phyloP scores from a whole-genome alignment of 1,140 invertebrate species.

The Heterodera carotae region DNA sequence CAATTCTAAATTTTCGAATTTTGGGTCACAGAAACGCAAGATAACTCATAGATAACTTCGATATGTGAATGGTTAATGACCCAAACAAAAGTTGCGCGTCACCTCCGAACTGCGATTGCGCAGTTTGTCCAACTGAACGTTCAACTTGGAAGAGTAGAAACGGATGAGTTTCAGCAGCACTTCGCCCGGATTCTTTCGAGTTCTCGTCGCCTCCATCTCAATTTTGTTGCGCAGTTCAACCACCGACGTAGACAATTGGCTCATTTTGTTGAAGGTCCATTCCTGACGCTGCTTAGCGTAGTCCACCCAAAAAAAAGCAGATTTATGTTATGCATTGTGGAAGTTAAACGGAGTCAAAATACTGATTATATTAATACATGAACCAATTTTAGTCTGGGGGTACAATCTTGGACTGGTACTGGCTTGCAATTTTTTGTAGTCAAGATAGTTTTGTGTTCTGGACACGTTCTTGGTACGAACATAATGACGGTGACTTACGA shows the following conservation, averaged over 20 bases:
- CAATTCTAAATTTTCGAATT: too few species aligned
- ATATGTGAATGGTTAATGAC: too few species aligned
- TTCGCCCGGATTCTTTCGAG: slow-evolving; percentile 28
- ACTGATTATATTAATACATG: too few species aligned
- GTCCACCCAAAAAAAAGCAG: slow-evolving; percentile 27
- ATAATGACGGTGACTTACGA: slow-evolving; percentile 32
- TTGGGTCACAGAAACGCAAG: too few species aligned
- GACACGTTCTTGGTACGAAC: too few species aligned
- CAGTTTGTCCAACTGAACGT: slow-evolving; percentile 28
- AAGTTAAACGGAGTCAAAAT: too few species aligned
- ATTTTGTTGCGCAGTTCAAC: slow-evolving; percentile 33
- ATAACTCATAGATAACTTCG: too few species aligned
- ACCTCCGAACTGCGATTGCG: slow-evolving; percentile 23
- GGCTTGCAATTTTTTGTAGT: too few species aligned
- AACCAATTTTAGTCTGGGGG: too few species aligned
- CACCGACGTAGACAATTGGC: slow-evolving; percentile 22
- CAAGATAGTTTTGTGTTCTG: too few species aligned
- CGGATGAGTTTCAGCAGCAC: slow-evolving; percentile 35
- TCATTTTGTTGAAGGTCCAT: slow-evolving; percentile 40
- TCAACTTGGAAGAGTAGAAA: slow-evolving; percentile 26
- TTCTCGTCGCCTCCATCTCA: slow-evolving; percentile 33
- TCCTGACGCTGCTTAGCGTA: slow-evolving; percentile 35
- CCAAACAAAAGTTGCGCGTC: background rate
- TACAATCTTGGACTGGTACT: too few species aligned
- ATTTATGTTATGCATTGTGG: background rate